Conservation (phyloP, 2,113 vertebrate genomes). For the Mionectes macconnelli region DNA sequence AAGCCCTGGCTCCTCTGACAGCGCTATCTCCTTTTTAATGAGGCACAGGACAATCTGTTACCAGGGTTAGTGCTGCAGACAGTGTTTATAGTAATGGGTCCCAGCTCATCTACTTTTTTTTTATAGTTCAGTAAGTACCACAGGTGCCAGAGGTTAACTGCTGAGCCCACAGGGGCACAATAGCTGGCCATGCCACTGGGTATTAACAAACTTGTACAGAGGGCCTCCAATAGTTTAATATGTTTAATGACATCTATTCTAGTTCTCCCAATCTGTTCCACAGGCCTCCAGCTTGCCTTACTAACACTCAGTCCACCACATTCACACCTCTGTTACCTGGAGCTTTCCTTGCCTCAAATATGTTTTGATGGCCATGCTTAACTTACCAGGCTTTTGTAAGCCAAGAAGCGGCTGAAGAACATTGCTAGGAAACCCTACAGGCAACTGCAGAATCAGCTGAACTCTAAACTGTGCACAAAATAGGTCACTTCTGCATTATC, state of each 20-base stretch:
- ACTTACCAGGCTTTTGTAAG: neutral
- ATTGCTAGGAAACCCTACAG: neutral
- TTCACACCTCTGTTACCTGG: neutral
- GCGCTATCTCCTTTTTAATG: neutral
- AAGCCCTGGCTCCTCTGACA: conserved; percentile 26
- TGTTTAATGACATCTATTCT: neutral
- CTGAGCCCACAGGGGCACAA: neutral
- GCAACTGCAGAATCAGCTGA: conserved; percentile 23
- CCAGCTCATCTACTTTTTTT: conserved; percentile 23
- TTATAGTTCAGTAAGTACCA: neutral
- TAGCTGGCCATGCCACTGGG: neutral
- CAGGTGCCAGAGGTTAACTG: neutral
- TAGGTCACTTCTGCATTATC: conserved; percentile 39
- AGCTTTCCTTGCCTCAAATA: neutral
- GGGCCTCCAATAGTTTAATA: neutral
- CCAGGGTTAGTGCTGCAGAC: neutral
- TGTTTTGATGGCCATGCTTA: neutral
- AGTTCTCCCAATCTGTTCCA: neutral
- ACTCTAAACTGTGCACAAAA: conserved; percentile 42
- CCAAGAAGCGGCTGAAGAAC: neutral
- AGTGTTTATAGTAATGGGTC: neutral
- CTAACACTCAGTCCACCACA: fast-evolving
- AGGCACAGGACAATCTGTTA: conserved; percentile 38
- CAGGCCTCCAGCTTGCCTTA: neutral
- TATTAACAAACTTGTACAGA: neutral